These are phyloP conservation scores for Crax fasciolata DNA, from an alignment of 2,797 vertebrate species.

Conservation along the genomic window DNA sequence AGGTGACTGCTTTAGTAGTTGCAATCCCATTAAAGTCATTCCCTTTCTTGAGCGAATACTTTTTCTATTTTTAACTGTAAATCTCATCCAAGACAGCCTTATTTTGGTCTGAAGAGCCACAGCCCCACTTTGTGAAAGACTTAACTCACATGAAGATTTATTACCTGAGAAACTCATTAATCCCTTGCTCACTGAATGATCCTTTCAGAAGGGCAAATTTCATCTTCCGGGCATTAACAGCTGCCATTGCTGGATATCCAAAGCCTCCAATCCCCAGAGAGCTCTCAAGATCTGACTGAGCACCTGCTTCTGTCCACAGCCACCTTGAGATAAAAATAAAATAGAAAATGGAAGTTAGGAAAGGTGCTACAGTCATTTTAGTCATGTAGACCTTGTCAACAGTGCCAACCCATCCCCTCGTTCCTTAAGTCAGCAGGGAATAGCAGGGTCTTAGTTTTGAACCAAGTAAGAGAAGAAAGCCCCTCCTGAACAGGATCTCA, in stretches of 20 bases:
- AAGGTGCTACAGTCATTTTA: not conserved
- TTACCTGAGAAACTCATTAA: slow-evolving; percentile 97
- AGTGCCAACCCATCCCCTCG: not conserved
- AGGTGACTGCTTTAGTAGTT: not conserved
- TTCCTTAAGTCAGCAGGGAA: not conserved
- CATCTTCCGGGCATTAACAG: slow-evolving; percentile 95
- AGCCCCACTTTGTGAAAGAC: not conserved
- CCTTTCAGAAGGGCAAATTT: slow-evolving; percentile 95
- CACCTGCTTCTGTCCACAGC: slow-evolving; percentile 95
- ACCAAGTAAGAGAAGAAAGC: not conserved
- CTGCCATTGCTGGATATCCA: slow-evolving; percentile 97
- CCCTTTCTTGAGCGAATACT: not conserved
- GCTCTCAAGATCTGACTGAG: slow-evolving; percentile 91
- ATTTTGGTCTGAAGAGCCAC: not conserved
- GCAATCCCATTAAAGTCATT: not conserved
- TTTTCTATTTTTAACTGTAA: not conserved
- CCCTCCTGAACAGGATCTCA: not conserved
- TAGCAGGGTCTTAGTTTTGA: not conserved
- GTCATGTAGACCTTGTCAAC: not conserved
- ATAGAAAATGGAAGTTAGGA: not conserved
- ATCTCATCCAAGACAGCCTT: not conserved
- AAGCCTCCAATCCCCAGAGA: slow-evolving; percentile 95
- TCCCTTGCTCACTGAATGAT: slow-evolving; percentile 97
- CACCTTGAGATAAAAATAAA: slow-evolving; percentile 83
- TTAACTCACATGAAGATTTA: not conserved